Evolutionary conservation across 2,113 vertebrate species (phyloP).

Genomic region (Ophiodon elongatus): DNA sequence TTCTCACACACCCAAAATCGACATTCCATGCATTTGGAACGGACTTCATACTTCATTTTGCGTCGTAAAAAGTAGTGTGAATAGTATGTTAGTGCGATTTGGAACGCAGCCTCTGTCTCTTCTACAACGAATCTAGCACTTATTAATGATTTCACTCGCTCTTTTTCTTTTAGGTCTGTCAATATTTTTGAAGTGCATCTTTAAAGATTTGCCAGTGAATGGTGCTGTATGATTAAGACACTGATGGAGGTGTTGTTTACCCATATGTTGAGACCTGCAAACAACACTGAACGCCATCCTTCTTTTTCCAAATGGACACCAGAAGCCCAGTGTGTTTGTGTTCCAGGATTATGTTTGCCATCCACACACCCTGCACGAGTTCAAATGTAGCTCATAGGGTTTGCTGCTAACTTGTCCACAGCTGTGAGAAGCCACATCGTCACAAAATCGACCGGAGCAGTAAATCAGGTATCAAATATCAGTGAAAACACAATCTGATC

Average conservation of each 20-base stretch:
- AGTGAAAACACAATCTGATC: neutral
- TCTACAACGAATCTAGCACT: neutral
- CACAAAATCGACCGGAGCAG: neutral
- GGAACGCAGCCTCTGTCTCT: neutral
- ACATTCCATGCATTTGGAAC: neutral
- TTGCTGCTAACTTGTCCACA: neutral
- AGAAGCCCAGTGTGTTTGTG: neutral
- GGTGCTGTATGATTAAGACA: neutral
- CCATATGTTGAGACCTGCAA: constrained; percentile 5
- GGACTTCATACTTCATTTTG: neutral
- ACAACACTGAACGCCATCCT: neutral
- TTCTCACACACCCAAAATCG: neutral
- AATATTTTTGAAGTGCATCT: neutral
- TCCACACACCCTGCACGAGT: neutral
- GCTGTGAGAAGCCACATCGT: too few relatives aligned
- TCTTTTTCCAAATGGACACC: neutral
- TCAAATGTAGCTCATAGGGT: neutral
- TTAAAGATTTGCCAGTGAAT: constrained; percentile 6
- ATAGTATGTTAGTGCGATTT: neutral
- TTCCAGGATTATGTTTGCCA: neutral
- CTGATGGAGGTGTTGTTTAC: constrained; percentile 5
- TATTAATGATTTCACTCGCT: neutral
- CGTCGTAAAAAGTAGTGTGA: neutral
- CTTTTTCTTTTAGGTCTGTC: neutral
- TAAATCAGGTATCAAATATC: neutral